A percentile compares a stretch with the other conserved stretches of the same genome.
phyloP scores from a whole-genome alignment of 2,797 vertebrate species.

The Lepilemur septentrionalis region DNA sequence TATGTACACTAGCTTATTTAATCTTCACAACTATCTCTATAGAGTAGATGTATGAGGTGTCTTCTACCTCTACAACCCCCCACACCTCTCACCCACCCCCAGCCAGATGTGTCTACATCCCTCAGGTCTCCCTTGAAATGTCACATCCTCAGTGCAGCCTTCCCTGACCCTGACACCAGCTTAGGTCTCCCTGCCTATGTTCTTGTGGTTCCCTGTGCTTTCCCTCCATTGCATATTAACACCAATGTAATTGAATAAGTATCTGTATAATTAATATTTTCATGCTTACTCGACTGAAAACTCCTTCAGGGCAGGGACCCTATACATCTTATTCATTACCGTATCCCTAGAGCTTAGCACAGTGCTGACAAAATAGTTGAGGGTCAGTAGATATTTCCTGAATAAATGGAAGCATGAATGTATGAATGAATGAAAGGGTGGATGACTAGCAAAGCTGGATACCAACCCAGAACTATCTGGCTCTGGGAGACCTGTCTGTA shows the following conservation, averaged over 20 bases:
- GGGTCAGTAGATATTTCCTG: background rate
- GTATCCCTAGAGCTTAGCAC: background rate
- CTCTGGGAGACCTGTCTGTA: background rate
- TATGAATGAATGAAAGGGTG: background rate
- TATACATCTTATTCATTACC: rapidly evolving
- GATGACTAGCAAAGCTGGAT: background rate
- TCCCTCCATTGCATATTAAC: background rate
- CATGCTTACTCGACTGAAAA: background rate
- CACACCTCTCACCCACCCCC: too few relatives aligned
- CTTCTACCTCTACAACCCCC: background rate
- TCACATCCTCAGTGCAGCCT: background rate
- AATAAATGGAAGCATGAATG: background rate
- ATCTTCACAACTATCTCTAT: background rate
- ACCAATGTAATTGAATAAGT: background rate
- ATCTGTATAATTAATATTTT: background rate
- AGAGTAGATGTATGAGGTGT: too few relatives aligned
- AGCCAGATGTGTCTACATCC: background rate
- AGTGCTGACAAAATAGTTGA: background rate
- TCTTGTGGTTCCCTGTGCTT: background rate
- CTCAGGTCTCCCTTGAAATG: background rate
- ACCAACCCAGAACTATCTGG: background rate
- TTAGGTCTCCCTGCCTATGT: background rate
- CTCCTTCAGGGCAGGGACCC: background rate
- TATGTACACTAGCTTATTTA: background rate
- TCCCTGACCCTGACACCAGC: background rate